phyloP scores from a whole-genome alignment of 2,888 invertebrate species.

The Syrista parreyssii region DNA sequence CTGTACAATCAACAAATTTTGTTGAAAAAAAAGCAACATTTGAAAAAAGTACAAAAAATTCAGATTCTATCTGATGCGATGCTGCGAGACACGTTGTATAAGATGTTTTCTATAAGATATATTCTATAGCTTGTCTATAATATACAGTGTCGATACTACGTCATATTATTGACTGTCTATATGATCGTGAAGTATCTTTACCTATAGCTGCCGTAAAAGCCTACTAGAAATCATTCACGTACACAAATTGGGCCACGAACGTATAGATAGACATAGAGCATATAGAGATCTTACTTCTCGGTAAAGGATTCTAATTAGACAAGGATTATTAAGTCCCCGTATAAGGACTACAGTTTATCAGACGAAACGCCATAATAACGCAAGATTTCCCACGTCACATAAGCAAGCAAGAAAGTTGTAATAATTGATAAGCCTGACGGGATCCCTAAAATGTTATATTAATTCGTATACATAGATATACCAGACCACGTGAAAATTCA shows the following conservation, averaged over 20 bases:
- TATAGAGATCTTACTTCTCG: neutral
- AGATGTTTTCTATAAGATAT: neutral
- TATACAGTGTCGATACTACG: neutral
- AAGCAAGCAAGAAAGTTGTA: neutral
- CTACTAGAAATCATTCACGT: neutral
- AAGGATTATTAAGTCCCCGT: neutral
- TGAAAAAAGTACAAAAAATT: neutral
- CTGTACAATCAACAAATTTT: neutral
- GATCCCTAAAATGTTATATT: neutral
- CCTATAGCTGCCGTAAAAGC: neutral
- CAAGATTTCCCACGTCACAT: neutral
- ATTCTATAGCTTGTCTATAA: neutral
- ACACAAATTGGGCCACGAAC: neutral
- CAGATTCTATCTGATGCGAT: no score
- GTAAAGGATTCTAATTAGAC: neutral
- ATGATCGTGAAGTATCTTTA: neutral
- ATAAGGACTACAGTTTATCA: neutral
- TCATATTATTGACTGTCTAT: neutral
- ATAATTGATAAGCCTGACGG: neutral
- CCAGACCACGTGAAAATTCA: neutral
- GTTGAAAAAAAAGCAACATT: neutral
- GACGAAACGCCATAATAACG: neutral
- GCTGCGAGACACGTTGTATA: no score
- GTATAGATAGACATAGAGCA: neutral
- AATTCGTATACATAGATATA: neutral